These are phyloP conservation scores for Pyrrhia umbra DNA, from an alignment of 2,888 invertebrate species.

Conservation along the genomic window DNA sequence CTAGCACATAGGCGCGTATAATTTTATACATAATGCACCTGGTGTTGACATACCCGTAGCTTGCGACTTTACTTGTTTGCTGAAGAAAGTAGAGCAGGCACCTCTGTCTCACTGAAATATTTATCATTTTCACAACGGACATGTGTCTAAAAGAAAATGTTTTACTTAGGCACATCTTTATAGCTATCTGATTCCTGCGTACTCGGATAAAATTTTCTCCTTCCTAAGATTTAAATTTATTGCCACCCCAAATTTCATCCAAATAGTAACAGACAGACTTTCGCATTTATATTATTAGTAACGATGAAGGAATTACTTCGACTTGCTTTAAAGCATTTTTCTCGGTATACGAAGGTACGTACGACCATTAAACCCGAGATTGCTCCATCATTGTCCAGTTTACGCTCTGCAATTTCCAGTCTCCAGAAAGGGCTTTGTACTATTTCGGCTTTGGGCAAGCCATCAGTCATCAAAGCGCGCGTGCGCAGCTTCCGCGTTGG, in stretches of 20 bases:
- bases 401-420: conserved; percentile 44
- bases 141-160: neutral
- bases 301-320: too few relatives aligned
- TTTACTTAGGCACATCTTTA: neutral
- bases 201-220: too few relatives aligned
- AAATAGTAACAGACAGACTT: too few relatives aligned
- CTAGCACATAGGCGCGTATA: neutral
- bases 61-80: conserved; percentile 29
- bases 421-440: conserved; percentile 63
- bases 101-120: conserved; percentile 9
- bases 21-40: conserved; percentile 17
- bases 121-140: conserved; percentile 13
- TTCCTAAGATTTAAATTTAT: too few relatives aligned
- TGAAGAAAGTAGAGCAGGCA: conserved; percentile 41
- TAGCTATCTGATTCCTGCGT: too few relatives aligned
- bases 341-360: neutral
- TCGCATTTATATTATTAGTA: too few relatives aligned
- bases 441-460: conserved; percentile 69
- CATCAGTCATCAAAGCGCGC: conserved; percentile 67
- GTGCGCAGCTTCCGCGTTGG: conserved; percentile 82
- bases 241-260: too few relatives aligned
- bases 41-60: conserved; percentile 21
- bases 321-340: neutral
- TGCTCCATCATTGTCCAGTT: conserved; percentile 36
- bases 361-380: conserved; percentile 29